Evolutionary conservation across 2,888 invertebrate species (phyloP).

Genomic region (Camponotus fellah): DNA sequence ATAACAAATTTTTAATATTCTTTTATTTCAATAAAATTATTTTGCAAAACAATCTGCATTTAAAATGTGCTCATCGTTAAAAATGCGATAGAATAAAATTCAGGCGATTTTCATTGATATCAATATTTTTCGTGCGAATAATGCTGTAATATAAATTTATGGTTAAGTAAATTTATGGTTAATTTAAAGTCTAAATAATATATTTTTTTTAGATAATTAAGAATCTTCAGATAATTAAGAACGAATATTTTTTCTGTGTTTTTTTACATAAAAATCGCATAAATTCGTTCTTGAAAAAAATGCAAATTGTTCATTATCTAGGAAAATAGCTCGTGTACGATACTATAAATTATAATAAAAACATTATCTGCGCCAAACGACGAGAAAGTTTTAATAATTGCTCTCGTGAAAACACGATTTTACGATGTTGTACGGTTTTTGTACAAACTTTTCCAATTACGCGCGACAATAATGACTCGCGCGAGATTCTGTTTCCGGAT

Average conservation of each 20-base stretch:
- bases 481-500: constrained; percentile 37
- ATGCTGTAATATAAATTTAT: too few species aligned
- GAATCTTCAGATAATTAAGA: too few species aligned
- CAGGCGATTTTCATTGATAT: too few species aligned
- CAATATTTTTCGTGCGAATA: too few species aligned
- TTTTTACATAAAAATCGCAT: too few species aligned
- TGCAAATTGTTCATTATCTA: not conserved
- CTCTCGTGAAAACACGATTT: constrained; percentile 3
- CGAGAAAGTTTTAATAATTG: constrained; percentile 39
- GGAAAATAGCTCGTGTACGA: not conserved
- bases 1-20: not conserved
- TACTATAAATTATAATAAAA: not conserved
- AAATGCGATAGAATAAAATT: too few species aligned
- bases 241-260: too few species aligned
- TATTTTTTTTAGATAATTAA: too few species aligned
- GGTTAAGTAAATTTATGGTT: too few species aligned
- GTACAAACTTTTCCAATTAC: constrained; percentile 52
- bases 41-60: not conserved
- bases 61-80: too few species aligned
- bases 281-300: not conserved
- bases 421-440: constrained; percentile 28
- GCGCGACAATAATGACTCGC: constrained; percentile 41
- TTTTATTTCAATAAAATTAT: not conserved
- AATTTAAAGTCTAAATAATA: too few species aligned
- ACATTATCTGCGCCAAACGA: not conserved